Evolutionary conservation across 2,113 vertebrate genomes (phyloP).

Genomic region (Pteronura brasiliensis): DNA sequence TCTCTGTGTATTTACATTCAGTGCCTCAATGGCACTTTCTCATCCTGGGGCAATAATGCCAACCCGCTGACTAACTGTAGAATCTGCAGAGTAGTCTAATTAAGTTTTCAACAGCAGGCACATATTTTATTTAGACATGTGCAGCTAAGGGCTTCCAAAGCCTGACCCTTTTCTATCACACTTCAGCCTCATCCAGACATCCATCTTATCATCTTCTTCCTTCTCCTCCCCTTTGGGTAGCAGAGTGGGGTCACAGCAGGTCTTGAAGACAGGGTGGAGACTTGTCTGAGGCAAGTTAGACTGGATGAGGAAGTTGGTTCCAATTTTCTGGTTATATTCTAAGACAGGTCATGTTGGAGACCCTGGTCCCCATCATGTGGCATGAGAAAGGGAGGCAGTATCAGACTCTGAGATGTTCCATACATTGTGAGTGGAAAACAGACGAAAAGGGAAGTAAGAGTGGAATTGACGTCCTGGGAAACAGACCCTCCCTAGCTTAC

Average conservation of each 20-base stretch:
- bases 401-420: accelerated
- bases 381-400: accelerated
- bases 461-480: accelerated
- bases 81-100: conserved; percentile 45
- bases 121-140: conserved; percentile 26
- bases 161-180: accelerated
- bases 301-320: background rate
- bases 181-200: background rate
- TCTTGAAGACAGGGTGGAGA: accelerated
- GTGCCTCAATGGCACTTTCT: background rate
- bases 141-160: background rate
- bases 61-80: conserved; percentile 17
- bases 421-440: too few species aligned
- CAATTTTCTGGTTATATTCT: background rate
- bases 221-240: background rate
- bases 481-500: too few species aligned
- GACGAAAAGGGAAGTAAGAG: background rate
- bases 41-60: conserved; percentile 10
- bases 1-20: conserved; percentile 14
- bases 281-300: background rate
- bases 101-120: conserved; percentile 46
- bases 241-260: accelerated
- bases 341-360: background rate
- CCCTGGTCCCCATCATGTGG: accelerated
- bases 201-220: background rate